Evolutionary conservation across 2,888 invertebrate species (phyloP).

Genomic region (Eilema sororculum): DNA sequence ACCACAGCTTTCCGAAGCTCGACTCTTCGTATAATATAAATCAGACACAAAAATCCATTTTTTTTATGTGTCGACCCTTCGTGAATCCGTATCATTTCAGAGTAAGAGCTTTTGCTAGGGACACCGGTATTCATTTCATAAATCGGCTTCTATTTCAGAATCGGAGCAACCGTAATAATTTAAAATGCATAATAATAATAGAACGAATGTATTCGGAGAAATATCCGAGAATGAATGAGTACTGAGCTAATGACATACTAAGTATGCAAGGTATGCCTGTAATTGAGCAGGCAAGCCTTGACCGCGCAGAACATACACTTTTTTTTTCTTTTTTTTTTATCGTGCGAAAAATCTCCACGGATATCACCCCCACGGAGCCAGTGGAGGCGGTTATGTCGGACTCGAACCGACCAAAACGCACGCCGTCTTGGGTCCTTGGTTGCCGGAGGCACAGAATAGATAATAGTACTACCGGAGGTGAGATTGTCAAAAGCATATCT

Average conservation of each 20-base stretch:
- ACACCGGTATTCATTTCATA: slow-evolving; percentile 4
- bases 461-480: too few relatives aligned
- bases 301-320: background rate
- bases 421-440: too few relatives aligned
- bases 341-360: too few relatives aligned
- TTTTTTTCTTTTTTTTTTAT: too few relatives aligned
- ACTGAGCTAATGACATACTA: background rate
- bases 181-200: background rate
- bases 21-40: background rate
- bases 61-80: slow-evolving; percentile 3
- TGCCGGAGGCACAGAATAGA: too few relatives aligned
- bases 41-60: slow-evolving; percentile 1
- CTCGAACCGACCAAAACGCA: too few relatives aligned
- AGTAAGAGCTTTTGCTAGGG: background rate
- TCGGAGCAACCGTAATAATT: slow-evolving; percentile 2
- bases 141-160: slow-evolving; percentile 1
- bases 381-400: too few relatives aligned
- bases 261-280: background rate
- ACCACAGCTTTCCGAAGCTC: background rate
- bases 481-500: too few relatives aligned
- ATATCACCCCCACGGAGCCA: too few relatives aligned
- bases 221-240: background rate
- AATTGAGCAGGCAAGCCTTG: background rate
- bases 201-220: background rate
- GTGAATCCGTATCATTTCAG: background rate